Conservation (phyloP, 1,140 invertebrate genomes). For the Drosophila pruinosa region DNA sequence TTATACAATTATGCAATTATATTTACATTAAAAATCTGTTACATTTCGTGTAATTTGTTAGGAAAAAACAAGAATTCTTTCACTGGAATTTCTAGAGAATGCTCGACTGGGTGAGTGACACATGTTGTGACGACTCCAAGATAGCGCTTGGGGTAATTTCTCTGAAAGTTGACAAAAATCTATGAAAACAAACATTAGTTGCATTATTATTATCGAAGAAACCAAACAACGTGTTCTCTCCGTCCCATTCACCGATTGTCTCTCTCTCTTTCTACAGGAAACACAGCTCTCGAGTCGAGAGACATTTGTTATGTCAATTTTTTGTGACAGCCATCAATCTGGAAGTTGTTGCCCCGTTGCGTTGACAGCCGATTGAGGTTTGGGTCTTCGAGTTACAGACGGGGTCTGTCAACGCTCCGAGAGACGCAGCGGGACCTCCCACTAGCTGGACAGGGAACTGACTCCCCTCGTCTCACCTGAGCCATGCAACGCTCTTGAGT, state of each 20-base stretch:
- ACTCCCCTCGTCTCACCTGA: neutral
- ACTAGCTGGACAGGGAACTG: conserved; percentile 4
- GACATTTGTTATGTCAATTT: conserved; percentile 80
- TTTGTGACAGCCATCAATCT: conserved; percentile 75
- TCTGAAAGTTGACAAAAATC: conserved; percentile 68
- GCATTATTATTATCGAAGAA: conserved; percentile 36
- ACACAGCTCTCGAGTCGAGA: conserved; percentile 33
- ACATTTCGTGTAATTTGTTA: conserved; percentile 62
- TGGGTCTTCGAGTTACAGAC: conserved; percentile 29
- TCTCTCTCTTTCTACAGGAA: conserved; percentile 19
- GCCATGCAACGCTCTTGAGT: neutral
- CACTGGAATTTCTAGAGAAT: conserved; percentile 41
- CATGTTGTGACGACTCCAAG: conserved; percentile 60
- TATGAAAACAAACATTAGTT: conserved; percentile 67
- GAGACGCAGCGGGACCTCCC: conserved; percentile 45
- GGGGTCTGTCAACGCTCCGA: conserved; percentile 29
- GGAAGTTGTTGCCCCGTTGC: conserved; percentile 21
- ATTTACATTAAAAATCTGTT: conserved; percentile 79
- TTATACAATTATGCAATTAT: conserved; percentile 80
- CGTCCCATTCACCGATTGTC: neutral
- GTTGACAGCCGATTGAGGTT: conserved; percentile 55
- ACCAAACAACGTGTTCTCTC: conserved; percentile 13
- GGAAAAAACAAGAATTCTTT: conserved; percentile 17
- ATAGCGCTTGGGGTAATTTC: conserved; percentile 7
- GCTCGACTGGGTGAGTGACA: conserved; percentile 39